Base-by-base conservation (phyloP, 1,140 invertebrate species). In the Drosophila athabasca region DNA sequence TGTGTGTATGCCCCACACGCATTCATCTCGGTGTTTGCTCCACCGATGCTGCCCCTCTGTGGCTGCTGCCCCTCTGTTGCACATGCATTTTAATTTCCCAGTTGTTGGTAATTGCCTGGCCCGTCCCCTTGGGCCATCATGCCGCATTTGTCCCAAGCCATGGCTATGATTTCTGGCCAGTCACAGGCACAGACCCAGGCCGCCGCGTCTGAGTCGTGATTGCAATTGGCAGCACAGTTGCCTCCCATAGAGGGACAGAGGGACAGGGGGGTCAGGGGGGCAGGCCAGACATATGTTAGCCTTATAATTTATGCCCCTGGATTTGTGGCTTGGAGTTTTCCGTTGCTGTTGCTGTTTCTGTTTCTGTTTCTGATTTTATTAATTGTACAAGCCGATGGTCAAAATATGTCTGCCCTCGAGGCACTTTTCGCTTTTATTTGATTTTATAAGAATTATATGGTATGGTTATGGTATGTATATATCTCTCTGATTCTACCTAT, bases 121-220 rank as follows among this genome's bases (percentile, higher is more conserved):
- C 60, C 81, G 83, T 85, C 82, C 78, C 82, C 82, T 71, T 74
- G 64, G 85, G 82, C 79, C 83, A 88, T 87, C 82, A 87, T 87
- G 82, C 82, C 82, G 82, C 82, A 88, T 88, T 89, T 87, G 82
- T 87, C 83, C 79, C 71, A 55, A 75, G 65, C 70, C 43, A 62
- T 66, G 82, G 82, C 73, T 81, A 87, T 87, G 82, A 84, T 84
- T 83, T 83, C 67, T 70, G 48, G 50, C 71, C 71, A 26, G 24
- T 4, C 24, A 26, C 51, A 76, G 29, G 31, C 31, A 31, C 31
- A 31, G 6, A 49, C 35, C 35, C 11, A 11, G 35, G 11, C 35
- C 35, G 11, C 35, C 35, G 35, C 35, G 35, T 72, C 67, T 54
- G 61, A 80, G 66, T 85, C 82, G 82, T 85, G 82, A 85, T 85